phyloP scores from a whole-genome alignment of 2,797 vertebrate genomes.

The Phoxinus dragarum region DNA sequence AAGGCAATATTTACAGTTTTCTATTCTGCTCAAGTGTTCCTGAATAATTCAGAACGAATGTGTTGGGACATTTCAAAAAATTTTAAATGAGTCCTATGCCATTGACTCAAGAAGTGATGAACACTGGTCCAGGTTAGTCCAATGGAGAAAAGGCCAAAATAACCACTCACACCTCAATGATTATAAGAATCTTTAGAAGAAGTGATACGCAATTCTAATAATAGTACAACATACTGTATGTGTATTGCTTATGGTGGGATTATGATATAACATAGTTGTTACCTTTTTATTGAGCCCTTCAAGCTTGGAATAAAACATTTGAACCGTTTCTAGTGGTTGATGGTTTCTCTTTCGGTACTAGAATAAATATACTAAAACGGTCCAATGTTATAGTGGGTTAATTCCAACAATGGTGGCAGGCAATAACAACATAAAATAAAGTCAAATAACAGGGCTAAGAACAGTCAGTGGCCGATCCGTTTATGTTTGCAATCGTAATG shows the following conservation, averaged over 20 bases:
- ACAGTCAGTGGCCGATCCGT: conserved; percentile 21
- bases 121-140: background rate
- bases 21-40: background rate
- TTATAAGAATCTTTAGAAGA: background rate
- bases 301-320: background rate
- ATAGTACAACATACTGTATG: background rate
- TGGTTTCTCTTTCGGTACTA: conserved; percentile 19
- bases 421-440: conserved; percentile 50
- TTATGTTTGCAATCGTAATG: conserved; percentile 56
- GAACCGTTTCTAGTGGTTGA: conserved; percentile 4
- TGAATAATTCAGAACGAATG: too few relatives aligned
- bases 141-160: background rate
- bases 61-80: background rate
- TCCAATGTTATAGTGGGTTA: conserved; percentile 12
- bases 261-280: background rate
- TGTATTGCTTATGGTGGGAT: background rate
- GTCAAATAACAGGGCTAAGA: conserved; percentile 35
- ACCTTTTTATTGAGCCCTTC: background rate
- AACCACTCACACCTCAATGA: background rate
- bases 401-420: conserved; percentile 9
- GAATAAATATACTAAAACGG: conserved; percentile 20
- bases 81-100: background rate
- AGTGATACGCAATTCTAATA: background rate
- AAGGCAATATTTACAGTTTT: background rate
- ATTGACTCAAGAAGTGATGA: background rate